These are phyloP conservation scores for Thalassoma bifasciatum DNA, from an alignment of 2,113 vertebrate species.

Conservation along the genomic window DNA sequence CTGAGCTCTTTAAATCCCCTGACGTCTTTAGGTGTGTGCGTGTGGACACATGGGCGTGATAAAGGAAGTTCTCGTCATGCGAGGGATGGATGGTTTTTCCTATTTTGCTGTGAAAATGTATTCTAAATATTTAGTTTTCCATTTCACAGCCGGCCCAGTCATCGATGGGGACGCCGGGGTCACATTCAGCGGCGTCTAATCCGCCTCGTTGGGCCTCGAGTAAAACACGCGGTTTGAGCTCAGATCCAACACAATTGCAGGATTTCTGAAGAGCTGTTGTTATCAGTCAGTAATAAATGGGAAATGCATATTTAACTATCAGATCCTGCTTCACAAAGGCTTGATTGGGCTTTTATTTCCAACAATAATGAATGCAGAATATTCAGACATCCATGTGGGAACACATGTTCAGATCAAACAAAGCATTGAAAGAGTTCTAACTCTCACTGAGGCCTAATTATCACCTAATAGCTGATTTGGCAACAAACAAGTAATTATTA, in stretches of 20 bases:
- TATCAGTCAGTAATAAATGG: neutral
- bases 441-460: constrained; percentile 89
- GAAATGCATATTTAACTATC: constrained; percentile 24
- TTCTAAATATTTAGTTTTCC: constrained; percentile 86
- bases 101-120: constrained; percentile 83
- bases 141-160: constrained; percentile 80
- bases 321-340: constrained; percentile 23
- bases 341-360: constrained; percentile 79
- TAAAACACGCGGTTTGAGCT: constrained; percentile 28
- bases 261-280: constrained; percentile 20
- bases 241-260: constrained; percentile 10
- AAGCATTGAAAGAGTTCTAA: constrained; percentile 84
- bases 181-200: constrained; percentile 39
- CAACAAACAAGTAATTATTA: constrained; percentile 91
- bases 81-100: constrained; percentile 86
- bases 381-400: constrained; percentile 86
- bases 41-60: constrained; percentile 81
- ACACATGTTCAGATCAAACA: constrained; percentile 90
- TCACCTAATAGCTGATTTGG: constrained; percentile 91
- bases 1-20: constrained; percentile 76
- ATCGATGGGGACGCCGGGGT: constrained; percentile 81
- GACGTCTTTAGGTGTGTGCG: constrained; percentile 50
- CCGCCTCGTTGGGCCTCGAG: constrained; percentile 12
- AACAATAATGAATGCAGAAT: constrained; percentile 89
- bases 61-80: constrained; percentile 82